A percentile compares a stretch with the other conserved stretches of the same genome.
phyloP scores from a whole-genome alignment of 2,113 vertebrate genomes.

The Microtus pennsylvanicus region DNA sequence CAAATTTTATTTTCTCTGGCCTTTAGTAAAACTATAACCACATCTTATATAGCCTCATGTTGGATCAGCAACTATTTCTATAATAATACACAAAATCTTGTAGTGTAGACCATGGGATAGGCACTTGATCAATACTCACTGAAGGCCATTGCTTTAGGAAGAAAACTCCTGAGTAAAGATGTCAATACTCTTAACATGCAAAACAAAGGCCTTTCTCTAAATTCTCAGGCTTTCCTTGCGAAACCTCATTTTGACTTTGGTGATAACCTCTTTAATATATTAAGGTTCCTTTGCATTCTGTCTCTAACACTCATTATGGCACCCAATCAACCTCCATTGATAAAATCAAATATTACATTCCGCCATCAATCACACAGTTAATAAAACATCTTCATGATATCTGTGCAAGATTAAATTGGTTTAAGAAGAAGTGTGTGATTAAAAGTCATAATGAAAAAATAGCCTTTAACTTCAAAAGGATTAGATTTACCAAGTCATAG shows the following conservation, averaged over 20 bases:
- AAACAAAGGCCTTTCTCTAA: not conserved
- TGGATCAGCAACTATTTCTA: not conserved
- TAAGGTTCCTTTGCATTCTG: slow-evolving; percentile 53
- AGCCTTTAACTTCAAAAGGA: not conserved
- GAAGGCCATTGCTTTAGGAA: not conserved
- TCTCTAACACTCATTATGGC: slow-evolving; percentile 27
- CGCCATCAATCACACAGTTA: slow-evolving; percentile 50
- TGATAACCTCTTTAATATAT: slow-evolving; percentile 26
- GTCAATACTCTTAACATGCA: not conserved
- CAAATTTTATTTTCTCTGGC: not conserved
- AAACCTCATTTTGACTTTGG: not conserved
- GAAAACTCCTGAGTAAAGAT: not conserved
- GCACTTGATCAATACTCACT: not conserved
- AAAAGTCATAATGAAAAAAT: slow-evolving; percentile 45
- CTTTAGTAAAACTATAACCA: not conserved
- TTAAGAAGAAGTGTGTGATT: not conserved
- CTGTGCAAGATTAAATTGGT: slow-evolving; percentile 2
- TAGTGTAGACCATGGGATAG: not conserved
- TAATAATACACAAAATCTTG: not conserved
- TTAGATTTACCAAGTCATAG: slow-evolving; percentile 8
- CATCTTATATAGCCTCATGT: not conserved
- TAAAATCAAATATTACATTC: slow-evolving; percentile 61
- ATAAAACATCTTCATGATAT: slow-evolving; percentile 5
- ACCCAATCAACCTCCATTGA: slow-evolving; percentile 54
- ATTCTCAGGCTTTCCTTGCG: not conserved